Evolutionary conservation across 1,140 invertebrate species (phyloP).

Genomic region (Doryteuthis pealeii): DNA sequence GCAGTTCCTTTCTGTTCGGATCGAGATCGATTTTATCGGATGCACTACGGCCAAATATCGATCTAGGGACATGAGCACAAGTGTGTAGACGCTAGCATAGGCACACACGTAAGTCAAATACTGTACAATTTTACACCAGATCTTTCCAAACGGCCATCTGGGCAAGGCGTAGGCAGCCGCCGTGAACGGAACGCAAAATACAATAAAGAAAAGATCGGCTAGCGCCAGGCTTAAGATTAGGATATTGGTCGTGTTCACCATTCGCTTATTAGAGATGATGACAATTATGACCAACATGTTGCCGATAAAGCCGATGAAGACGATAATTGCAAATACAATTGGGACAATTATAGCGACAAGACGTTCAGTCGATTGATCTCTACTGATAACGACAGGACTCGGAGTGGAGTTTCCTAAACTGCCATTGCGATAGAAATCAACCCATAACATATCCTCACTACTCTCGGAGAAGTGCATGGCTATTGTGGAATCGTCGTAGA

Average conservation of each 20-base stretch:
- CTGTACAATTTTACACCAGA: conserved; percentile 87
- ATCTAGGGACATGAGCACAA: conserved; percentile 94
- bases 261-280: conserved; percentile 83
- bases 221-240: conserved; percentile 82
- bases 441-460: not conserved
- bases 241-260: conserved; percentile 91
- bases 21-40: conserved; percentile 86
- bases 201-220: conserved; percentile 90
- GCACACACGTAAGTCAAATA: conserved; percentile 76
- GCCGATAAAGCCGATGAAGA: conserved; percentile 83
- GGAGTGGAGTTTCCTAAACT: not conserved
- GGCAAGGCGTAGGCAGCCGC: conserved; percentile 58
- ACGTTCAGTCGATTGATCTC: conserved; percentile 23
- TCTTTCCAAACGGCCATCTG: conserved; percentile 84
- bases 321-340: conserved; percentile 84
- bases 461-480: not conserved
- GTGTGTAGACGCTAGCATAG: conserved; percentile 89
- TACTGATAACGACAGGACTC: not conserved
- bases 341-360: conserved; percentile 67
- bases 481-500: not conserved
- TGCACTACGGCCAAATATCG: conserved; percentile 93
- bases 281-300: conserved; percentile 84
- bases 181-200: conserved; percentile 85
- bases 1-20: conserved; percentile 83
- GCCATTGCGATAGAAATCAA: not conserved